Conservation (phyloP, 2,797 vertebrate species). For the Adelosebastes latens region DNA sequence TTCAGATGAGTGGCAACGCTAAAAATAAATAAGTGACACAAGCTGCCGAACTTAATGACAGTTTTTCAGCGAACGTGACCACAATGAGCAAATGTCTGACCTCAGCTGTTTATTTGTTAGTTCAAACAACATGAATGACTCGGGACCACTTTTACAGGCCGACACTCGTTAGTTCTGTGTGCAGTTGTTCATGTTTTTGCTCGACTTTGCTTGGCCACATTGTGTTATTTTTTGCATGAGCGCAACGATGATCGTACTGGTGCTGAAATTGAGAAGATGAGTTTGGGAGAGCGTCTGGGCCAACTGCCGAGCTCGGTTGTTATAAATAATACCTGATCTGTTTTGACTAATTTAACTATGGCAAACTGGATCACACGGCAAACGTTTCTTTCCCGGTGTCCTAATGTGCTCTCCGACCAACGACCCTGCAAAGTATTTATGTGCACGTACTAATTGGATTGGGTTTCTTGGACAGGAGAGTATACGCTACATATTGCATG, state of each 20-base stretch:
- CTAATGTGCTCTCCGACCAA: constrained; percentile 41
- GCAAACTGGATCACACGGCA: constrained; percentile 51
- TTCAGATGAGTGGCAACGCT: constrained; percentile 8
- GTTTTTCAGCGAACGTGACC: constrained; percentile 13
- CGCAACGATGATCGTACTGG: constrained; percentile 41
- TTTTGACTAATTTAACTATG: constrained; percentile 62
- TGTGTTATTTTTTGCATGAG: constrained; percentile 54
- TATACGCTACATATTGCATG: constrained; percentile 45
- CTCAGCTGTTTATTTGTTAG: constrained; percentile 23
- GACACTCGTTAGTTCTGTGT: neutral
- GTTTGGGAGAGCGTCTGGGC: constrained; percentile 42
- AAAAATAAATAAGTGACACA: constrained; percentile 13
- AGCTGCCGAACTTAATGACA: constrained; percentile 11
- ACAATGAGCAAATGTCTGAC: constrained; percentile 18
- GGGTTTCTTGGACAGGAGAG: constrained; percentile 33
- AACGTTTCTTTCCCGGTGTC: constrained; percentile 58
- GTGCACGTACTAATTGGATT: constrained; percentile 61
- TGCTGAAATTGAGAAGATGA: constrained; percentile 69
- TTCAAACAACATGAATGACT: constrained; percentile 14
- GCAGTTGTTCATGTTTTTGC: constrained; percentile 12
- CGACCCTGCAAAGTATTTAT: constrained; percentile 53
- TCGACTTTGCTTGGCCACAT: constrained; percentile 44
- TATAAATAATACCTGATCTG: constrained; percentile 57
- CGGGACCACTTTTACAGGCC: neutral
- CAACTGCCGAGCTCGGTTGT: constrained; percentile 38